phyloP scores from a whole-genome alignment of 1,140 invertebrate species.

The Drosophila oshimai region DNA sequence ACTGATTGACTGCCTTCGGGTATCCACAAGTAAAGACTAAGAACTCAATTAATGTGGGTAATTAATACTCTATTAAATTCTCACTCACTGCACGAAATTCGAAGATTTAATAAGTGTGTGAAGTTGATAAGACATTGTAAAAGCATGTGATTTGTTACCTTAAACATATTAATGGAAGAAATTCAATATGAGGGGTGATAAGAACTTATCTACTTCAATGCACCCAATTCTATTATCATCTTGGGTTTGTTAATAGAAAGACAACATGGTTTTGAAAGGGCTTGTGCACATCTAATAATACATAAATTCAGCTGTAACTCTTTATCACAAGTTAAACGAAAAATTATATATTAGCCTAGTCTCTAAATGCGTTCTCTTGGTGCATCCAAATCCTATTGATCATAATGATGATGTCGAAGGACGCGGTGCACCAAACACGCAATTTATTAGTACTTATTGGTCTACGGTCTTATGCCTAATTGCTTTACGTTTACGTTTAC shows the following conservation, averaged over 20 bases:
- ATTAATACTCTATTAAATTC: background rate
- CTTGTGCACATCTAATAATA: slow-evolving; percentile 29
- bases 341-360: slow-evolving; percentile 16
- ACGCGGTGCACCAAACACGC: slow-evolving; percentile 24
- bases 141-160: background rate
- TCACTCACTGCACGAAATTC: background rate
- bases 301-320: slow-evolving; percentile 39
- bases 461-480: slow-evolving; percentile 26
- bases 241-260: background rate
- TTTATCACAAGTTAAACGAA: slow-evolving; percentile 50
- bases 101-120: background rate
- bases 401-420: background rate
- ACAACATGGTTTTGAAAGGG: background rate
- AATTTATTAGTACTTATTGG: slow-evolving; percentile 18
- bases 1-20: slow-evolving; percentile 6
- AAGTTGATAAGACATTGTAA: background rate
- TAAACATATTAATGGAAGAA: background rate
- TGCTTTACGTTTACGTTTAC: slow-evolving; percentile 12
- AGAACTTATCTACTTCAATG: slow-evolving; percentile 2
- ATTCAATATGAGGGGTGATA: background rate
- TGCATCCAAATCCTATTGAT: slow-evolving; percentile 1
- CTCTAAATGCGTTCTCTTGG: slow-evolving; percentile 19
- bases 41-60: background rate
- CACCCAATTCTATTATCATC: background rate
- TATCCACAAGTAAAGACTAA: background rate